Percentiles rank a stretch among this genome's conserved stretches.
These are phyloP conservation scores for Macrotis lagotis DNA, from an alignment of 2,113 vertebrate species.

Conservation along the genomic window DNA sequence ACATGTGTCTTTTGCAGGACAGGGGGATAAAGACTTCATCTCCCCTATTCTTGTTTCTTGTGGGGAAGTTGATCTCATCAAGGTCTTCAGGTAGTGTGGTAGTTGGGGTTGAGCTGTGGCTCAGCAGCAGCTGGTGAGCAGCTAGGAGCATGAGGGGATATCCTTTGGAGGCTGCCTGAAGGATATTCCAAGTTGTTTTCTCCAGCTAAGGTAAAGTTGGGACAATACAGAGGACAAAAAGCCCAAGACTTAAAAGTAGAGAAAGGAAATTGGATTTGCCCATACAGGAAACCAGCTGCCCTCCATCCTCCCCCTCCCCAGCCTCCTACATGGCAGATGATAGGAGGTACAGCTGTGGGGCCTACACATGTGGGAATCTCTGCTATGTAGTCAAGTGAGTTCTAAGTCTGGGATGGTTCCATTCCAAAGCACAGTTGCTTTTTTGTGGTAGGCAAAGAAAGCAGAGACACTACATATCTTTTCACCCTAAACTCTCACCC, in stretches of 20 bases:
- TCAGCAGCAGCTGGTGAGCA: conserved; percentile 67
- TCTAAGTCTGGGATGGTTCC: conserved; percentile 28
- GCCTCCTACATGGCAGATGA: conserved; percentile 76
- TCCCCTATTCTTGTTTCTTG: not conserved
- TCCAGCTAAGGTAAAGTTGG: conserved; percentile 62
- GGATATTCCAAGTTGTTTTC: conserved; percentile 74
- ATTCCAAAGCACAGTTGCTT: conserved; percentile 62
- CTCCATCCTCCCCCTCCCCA: not conserved
- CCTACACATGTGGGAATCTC: conserved; percentile 63
- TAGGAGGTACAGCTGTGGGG: conserved; percentile 29
- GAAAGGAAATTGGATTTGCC: conserved; percentile 75
- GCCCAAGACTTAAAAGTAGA: conserved; percentile 63
- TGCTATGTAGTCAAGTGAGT: conserved; percentile 41
- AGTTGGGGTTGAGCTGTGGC: not conserved
- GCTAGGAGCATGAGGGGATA: conserved; percentile 78
- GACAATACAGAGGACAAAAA: conserved; percentile 62
- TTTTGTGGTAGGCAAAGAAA: not conserved
- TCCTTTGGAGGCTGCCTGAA: conserved; percentile 72
- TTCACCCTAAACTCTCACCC: not conserved
- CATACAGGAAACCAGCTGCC: conserved; percentile 64
- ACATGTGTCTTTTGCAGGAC: not conserved
- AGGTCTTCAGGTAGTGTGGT: not conserved
- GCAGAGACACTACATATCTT: conserved; percentile 46
- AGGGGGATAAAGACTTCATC: not conserved
- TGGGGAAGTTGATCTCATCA: not conserved